Percentiles rank a stretch among this genome's conserved stretches.
These are phyloP conservation scores for Danionella cerebrum DNA, from an alignment of 2,113 vertebrate genomes.

Conservation along the genomic window DNA sequence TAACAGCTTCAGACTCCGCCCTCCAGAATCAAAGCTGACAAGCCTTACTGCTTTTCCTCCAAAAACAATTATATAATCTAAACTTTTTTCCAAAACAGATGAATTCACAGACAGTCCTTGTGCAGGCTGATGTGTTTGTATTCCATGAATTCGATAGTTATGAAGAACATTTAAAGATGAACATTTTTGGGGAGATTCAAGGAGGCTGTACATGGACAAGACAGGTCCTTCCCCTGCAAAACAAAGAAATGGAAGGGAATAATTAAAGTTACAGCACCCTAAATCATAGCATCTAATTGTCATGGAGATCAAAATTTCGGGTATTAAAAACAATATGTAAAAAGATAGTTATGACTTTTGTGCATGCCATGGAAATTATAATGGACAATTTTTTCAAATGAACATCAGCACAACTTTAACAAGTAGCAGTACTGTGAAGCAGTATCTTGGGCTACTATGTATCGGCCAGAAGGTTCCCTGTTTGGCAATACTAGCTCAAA, in stretches of 20 bases:
- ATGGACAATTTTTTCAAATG: too few species aligned
- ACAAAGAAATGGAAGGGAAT: not conserved
- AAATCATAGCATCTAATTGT: too few species aligned
- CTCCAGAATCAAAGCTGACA: slow-evolving; percentile 52
- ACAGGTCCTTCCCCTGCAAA: slow-evolving; percentile 75
- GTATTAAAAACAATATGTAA: too few species aligned
- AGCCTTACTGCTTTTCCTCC: slow-evolving; percentile 79
- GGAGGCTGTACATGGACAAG: slow-evolving; percentile 62
- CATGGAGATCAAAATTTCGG: too few species aligned
- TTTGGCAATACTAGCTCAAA: too few species aligned
- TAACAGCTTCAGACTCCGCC: slow-evolving; percentile 40
- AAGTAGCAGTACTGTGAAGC: too few species aligned
- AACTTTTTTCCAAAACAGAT: not conserved
- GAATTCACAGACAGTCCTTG: not conserved
- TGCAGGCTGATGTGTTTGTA: slow-evolving; percentile 39
- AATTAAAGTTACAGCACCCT: too few species aligned
- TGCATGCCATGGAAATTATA: too few species aligned
- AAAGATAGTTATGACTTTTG: too few species aligned
- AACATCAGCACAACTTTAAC: too few species aligned
- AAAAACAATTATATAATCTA: slow-evolving; percentile 61
- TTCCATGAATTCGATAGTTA: slow-evolving; percentile 74
- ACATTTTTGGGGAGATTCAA: slow-evolving; percentile 39
- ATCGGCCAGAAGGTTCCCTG: too few species aligned
- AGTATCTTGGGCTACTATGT: too few species aligned
- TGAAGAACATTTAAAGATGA: slow-evolving; percentile 58